Percentiles rank a stretch among this genome's conserved stretches.
phyloP scores from a whole-genome alignment of 2,113 vertebrate species.

The Pao palembangensis region DNA sequence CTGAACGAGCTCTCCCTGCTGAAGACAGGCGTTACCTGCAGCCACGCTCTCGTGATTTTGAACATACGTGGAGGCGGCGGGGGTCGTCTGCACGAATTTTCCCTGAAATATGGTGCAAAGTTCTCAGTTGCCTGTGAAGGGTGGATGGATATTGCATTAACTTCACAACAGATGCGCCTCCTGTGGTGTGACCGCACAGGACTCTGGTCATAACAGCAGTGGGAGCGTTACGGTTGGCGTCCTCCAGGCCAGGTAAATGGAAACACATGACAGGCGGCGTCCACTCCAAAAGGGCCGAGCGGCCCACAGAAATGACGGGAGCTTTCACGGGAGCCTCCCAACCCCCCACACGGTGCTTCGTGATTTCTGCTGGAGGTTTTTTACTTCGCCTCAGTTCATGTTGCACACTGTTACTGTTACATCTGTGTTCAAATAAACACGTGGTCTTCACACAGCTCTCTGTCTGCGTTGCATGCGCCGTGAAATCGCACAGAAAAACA shows the following conservation, averaged over 20 bases:
- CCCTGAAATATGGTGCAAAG: constrained; percentile 42
- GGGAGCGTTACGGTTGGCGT: constrained; percentile 54
- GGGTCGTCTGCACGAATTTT: constrained; percentile 35
- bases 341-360: not conserved
- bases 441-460: not conserved
- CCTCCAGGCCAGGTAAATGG: constrained; percentile 67
- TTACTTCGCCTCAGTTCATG: constrained; percentile 7
- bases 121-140: constrained; percentile 45
- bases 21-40: too few species aligned
- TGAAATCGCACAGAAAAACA: constrained; percentile 14
- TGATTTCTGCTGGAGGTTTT: constrained; percentile 5
- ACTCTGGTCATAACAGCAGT: constrained; percentile 60
- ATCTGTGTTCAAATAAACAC: not conserved
- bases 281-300: constrained; percentile 6
- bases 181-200: constrained; percentile 49
- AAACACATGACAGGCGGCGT: constrained; percentile 67
- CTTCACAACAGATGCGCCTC: constrained; percentile 60
- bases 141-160: constrained; percentile 67
- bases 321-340: constrained; percentile 1
- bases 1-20: constrained; percentile 32
- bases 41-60: constrained; percentile 24
- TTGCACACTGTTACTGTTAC: not conserved
- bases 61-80: not conserved
- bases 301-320: constrained; percentile 22
- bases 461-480: constrained; percentile 25